phyloP scores from a whole-genome alignment of 2,888 invertebrate species.

The Xestia rhomboidea region DNA sequence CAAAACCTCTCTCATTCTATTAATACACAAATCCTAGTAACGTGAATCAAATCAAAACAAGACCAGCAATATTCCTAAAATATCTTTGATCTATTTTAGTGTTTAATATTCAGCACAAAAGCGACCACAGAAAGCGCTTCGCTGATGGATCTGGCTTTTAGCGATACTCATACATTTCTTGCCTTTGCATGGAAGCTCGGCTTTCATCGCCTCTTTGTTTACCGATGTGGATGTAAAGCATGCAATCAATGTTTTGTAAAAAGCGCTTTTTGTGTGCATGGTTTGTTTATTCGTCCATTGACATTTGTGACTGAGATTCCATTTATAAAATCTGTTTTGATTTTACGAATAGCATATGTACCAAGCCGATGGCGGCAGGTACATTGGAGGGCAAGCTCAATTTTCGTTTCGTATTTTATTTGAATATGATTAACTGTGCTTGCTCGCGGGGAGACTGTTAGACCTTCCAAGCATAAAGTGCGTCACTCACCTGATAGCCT shows the following conservation, averaged over 20 bases:
- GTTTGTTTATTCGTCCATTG: background rate
- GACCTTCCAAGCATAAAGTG: too few relatives aligned
- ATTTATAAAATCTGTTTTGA: background rate
- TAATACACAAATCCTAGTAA: background rate
- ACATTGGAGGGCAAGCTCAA: too few relatives aligned
- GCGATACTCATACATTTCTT: slow-evolving; percentile 73
- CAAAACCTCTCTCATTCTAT: background rate
- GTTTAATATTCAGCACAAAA: slow-evolving; percentile 73
- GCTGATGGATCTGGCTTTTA: slow-evolving; percentile 79
- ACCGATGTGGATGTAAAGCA: slow-evolving; percentile 69
- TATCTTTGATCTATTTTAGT: slow-evolving; percentile 62
- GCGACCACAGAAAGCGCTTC: slow-evolving; percentile 69
- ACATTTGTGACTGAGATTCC: background rate
- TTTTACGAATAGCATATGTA: background rate
- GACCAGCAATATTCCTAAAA: slow-evolving; percentile 15
- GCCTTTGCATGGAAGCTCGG: slow-evolving; percentile 57
- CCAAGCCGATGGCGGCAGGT: too few relatives aligned
- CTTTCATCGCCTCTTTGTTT: slow-evolving; percentile 77
- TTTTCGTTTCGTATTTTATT: too few relatives aligned
- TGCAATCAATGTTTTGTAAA: slow-evolving; percentile 73
- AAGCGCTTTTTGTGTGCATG: slow-evolving; percentile 48
- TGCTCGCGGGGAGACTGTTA: too few relatives aligned
- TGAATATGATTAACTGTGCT: too few relatives aligned
- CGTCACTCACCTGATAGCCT: too few relatives aligned
- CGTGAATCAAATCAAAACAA: slow-evolving; percentile 16